A percentile compares a stretch with the other conserved stretches of the same genome.
These are phyloP conservation scores for Pimpla rufipes DNA, from an alignment of 2,888 invertebrate genomes.

Conservation along the genomic window DNA sequence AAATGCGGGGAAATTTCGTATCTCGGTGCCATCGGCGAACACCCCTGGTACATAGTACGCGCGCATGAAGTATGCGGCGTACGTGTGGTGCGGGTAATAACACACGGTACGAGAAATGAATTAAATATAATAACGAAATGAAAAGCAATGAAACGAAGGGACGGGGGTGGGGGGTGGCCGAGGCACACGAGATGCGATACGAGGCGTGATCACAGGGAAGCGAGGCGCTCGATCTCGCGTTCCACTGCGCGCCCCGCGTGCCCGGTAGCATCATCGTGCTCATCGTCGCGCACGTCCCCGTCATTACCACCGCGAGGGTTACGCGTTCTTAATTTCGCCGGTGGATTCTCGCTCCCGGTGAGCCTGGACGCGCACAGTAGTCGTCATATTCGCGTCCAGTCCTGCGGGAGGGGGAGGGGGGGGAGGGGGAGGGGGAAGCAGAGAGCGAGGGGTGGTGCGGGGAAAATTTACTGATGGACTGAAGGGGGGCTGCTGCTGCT, in stretches of 20 bases:
- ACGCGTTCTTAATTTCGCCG: conserved; percentile 67
- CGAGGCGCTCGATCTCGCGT: conserved; percentile 40
- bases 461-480: conserved; percentile 55
- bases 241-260: conserved; percentile 12
- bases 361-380: conserved; percentile 55
- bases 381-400: conserved; percentile 56
- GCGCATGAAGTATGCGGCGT: not conserved
- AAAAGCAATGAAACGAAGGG: conserved; percentile 58
- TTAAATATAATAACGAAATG: conserved; percentile 68
- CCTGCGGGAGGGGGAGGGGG: not conserved
- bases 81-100: conserved; percentile 47
- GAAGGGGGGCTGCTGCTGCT: not conserved
- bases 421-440: too few relatives aligned
- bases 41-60: not conserved
- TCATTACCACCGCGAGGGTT: conserved; percentile 67
- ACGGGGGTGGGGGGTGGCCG: conserved; percentile 48
- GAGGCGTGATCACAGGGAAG: conserved; percentile 68
- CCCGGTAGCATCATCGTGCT: conserved; percentile 65
- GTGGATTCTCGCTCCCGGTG: conserved; percentile 24
- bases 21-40: not conserved
- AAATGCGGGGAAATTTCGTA: not conserved
- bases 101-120: conserved; percentile 60
- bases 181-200: conserved; percentile 54
- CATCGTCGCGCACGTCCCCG: conserved; percentile 68
- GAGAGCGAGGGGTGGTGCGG: not conserved